Percentiles rank a stretch among this genome's conserved stretches.
Conservation (phyloP, 1,140 invertebrate genomes). For the Achatina immaculata region DNA sequence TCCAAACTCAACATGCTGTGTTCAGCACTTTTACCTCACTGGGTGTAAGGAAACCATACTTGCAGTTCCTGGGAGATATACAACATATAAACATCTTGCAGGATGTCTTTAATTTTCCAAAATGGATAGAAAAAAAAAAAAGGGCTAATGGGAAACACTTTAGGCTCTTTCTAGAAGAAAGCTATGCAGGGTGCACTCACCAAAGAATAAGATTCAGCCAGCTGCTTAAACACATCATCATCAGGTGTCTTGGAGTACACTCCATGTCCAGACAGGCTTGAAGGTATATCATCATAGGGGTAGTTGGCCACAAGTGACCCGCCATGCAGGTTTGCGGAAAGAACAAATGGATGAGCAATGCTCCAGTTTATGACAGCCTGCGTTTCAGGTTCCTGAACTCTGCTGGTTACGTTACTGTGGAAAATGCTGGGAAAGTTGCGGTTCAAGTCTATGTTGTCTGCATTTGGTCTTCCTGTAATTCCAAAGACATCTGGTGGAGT, state of each 20-base stretch:
- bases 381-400: slow-evolving; percentile 91
- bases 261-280: slow-evolving; percentile 25
- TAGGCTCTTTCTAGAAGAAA: not conserved
- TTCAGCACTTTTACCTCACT: too few relatives aligned
- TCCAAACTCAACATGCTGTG: too few relatives aligned
- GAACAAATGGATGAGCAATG: slow-evolving; percentile 86
- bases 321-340: slow-evolving; percentile 97
- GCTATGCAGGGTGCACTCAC: slow-evolving; percentile 67
- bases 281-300: slow-evolving; percentile 79
- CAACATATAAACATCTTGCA: too few relatives aligned
- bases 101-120: not conserved
- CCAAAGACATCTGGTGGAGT: slow-evolving; percentile 12
- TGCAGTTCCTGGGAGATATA: too few relatives aligned
- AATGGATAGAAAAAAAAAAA: too few relatives aligned
- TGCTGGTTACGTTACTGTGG: slow-evolving; percentile 72
- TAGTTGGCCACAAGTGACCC: slow-evolving; percentile 92
- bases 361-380: slow-evolving; percentile 93
- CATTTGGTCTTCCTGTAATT: slow-evolving; percentile 83
- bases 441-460: slow-evolving; percentile 89
- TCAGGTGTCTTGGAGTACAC: slow-evolving; percentile 79
- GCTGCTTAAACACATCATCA: slow-evolving; percentile 84
- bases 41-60: too few relatives aligned
- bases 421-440: slow-evolving; percentile 96
- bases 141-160: not conserved
- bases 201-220: slow-evolving; percentile 84